phyloP scores from a whole-genome alignment of 2,113 vertebrate genomes.

The Sceloporus tristichus region DNA sequence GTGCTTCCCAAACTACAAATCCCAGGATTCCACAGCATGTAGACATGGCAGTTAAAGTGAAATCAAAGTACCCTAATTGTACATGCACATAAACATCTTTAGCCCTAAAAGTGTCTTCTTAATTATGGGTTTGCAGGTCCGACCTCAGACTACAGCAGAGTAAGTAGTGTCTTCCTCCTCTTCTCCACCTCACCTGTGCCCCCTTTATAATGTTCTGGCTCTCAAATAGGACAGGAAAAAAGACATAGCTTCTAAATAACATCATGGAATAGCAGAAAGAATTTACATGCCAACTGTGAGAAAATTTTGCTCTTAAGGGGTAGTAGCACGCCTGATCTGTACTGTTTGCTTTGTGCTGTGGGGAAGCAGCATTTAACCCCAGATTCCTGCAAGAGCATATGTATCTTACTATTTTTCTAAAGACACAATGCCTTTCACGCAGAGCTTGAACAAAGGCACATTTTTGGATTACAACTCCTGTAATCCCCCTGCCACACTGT shows the following conservation, averaged over 20 bases:
- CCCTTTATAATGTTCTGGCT: background rate
- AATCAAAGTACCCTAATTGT: too few species aligned
- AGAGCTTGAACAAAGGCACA: background rate
- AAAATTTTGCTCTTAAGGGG: background rate
- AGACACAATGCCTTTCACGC: rapidly evolving
- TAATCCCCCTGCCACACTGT: too few species aligned
- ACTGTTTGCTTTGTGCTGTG: background rate
- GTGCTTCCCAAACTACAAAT: too few species aligned
- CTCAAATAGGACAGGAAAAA: background rate
- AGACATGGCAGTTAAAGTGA: too few species aligned
- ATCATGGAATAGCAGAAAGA: too few species aligned
- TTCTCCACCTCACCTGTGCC: background rate
- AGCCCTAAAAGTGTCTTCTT: background rate
- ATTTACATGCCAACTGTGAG: background rate
- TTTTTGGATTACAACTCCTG: background rate
- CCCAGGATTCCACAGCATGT: too few species aligned
- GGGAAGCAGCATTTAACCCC: rapidly evolving
- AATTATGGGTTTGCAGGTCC: background rate
- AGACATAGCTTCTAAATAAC: background rate
- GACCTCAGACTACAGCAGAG: background rate
- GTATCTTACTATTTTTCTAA: background rate
- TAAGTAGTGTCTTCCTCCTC: background rate
- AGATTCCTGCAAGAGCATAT: rapidly evolving
- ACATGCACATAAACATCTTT: background rate
- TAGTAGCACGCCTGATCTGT: background rate